Conservation (phyloP, 2,113 vertebrate species). For the Pteruthius melanotis region DNA sequence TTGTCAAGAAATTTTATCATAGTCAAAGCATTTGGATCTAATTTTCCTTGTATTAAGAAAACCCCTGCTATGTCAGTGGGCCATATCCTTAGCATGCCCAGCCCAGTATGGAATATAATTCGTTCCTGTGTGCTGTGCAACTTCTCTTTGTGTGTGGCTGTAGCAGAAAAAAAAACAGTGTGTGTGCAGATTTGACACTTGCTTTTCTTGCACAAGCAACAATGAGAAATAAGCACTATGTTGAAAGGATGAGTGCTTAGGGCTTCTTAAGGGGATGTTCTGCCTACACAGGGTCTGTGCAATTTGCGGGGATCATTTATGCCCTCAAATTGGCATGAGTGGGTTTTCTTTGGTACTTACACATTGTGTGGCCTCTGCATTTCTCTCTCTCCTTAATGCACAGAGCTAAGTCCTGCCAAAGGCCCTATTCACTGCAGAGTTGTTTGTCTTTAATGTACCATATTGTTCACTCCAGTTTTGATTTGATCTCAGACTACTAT, state of each 20-base stretch:
- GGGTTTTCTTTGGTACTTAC: constrained; percentile 17
- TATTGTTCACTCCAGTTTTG: constrained; percentile 44
- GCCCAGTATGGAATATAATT: neutral
- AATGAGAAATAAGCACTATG: constrained; percentile 26
- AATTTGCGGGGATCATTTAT: neutral
- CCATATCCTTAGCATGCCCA: constrained; percentile 16
- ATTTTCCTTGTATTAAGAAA: constrained; percentile 34
- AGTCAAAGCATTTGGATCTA: constrained; percentile 23
- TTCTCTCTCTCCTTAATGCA: constrained; percentile 15
- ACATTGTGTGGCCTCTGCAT: constrained; percentile 11
- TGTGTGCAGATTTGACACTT: constrained; percentile 4
- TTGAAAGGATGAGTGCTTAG: neutral
- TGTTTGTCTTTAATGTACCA: neutral
- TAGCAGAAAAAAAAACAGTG: neutral
- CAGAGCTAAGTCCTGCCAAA: constrained; percentile 15
- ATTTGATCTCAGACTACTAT: constrained; percentile 24
- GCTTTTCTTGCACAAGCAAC: constrained; percentile 54
- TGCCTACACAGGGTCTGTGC: constrained; percentile 20
- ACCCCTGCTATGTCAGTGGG: constrained; percentile 28
- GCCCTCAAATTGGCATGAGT: neutral
- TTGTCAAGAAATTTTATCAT: constrained; percentile 23
- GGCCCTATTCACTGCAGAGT: neutral
- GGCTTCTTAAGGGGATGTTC: constrained; percentile 24
- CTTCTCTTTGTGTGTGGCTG: constrained; percentile 2
- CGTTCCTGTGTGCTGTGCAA: neutral